Conservation (phyloP, 2,888 invertebrate species). For the Brachypterus glaber region DNA sequence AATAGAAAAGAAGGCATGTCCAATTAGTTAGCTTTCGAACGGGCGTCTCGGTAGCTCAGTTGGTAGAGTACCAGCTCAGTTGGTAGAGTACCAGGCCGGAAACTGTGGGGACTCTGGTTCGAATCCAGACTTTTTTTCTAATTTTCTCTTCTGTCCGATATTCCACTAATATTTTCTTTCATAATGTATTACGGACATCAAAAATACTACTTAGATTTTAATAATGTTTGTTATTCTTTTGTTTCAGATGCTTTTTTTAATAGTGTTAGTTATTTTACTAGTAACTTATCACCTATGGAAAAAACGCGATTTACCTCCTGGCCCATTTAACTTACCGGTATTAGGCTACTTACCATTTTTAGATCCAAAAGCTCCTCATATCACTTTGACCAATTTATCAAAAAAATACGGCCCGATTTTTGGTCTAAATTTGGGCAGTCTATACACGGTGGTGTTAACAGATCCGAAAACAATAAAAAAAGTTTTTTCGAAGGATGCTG, state of each 20-base stretch:
- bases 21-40: too few relatives aligned
- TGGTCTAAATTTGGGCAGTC: constrained; percentile 61
- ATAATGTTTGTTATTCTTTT: too few relatives aligned
- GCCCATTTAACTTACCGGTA: constrained; percentile 69
- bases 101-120: too few relatives aligned
- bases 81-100: too few relatives aligned
- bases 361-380: constrained; percentile 58
- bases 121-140: too few relatives aligned
- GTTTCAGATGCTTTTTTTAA: background rate
- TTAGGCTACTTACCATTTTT: constrained; percentile 72
- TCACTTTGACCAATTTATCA: constrained; percentile 57
- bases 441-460: constrained; percentile 67
- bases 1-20: too few relatives aligned
- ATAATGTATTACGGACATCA: too few relatives aligned
- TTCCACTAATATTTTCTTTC: too few relatives aligned
- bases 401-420: constrained; percentile 65
- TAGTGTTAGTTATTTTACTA: constrained; percentile 7
- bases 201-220: too few relatives aligned
- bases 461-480: constrained; percentile 65
- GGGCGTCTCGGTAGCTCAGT: too few relatives aligned
- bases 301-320: constrained; percentile 54
- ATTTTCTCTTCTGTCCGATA: too few relatives aligned
- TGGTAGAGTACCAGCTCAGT: too few relatives aligned
- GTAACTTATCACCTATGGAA: constrained; percentile 17
- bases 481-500: constrained; percentile 60